Evolutionary conservation across 2,113 vertebrate species (phyloP).

Genomic region (Halichoerus grypus): DNA sequence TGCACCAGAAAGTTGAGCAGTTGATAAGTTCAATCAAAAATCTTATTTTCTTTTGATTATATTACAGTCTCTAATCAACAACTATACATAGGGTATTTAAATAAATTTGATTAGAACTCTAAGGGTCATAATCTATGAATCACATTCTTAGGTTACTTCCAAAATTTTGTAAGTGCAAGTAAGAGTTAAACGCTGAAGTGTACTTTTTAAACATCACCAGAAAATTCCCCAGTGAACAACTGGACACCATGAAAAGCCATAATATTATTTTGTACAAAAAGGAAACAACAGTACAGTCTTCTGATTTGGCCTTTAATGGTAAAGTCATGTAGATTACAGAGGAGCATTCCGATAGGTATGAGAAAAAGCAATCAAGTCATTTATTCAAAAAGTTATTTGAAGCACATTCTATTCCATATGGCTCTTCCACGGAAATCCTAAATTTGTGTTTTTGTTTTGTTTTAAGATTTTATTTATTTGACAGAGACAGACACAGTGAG

Average conservation of each 20-base stretch:
- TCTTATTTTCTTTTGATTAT: slow-evolving; percentile 11
- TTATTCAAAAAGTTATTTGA: background rate
- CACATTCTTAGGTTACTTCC: background rate
- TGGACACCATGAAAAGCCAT: background rate
- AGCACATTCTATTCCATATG: background rate
- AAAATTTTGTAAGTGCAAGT: background rate
- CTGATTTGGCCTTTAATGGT: too few relatives aligned
- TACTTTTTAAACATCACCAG: background rate
- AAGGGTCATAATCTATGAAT: background rate
- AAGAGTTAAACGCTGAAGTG: background rate
- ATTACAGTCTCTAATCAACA: background rate
- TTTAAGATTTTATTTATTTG: too few relatives aligned
- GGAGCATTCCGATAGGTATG: background rate
- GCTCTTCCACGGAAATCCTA: background rate
- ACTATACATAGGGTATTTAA: background rate
- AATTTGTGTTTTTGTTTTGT: background rate
- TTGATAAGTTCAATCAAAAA: slow-evolving; percentile 46
- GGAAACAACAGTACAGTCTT: background rate
- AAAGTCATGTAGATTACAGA: background rate
- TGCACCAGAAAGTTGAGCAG: slow-evolving; percentile 52
- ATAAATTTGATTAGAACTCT: slow-evolving; percentile 31
- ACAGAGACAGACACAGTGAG: too few relatives aligned
- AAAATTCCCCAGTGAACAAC: background rate
- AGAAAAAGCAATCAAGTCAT: background rate
- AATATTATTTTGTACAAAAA: background rate